Evolutionary conservation across 2,113 vertebrate species (phyloP).

Genomic region (Macrotus californicus): DNA sequence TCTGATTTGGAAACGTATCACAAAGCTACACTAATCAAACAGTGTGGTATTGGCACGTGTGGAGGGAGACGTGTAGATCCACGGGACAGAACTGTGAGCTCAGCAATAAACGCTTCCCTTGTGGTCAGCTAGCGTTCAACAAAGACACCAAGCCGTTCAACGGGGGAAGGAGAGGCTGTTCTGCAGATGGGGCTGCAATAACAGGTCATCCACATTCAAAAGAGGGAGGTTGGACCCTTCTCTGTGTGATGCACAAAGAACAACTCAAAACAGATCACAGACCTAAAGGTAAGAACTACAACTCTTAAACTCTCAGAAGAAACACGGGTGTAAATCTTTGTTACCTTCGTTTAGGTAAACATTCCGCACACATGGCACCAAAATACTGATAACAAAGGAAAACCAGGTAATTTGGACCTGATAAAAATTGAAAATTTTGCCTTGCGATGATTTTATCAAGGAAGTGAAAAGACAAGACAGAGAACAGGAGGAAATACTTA

Average conservation of each 20-base stretch:
- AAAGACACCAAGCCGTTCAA: no score
- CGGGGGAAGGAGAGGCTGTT: background rate
- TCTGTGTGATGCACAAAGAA: background rate
- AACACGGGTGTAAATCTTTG: background rate
- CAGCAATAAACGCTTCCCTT: background rate
- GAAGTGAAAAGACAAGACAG: background rate
- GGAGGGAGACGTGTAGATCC: background rate
- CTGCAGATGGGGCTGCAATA: background rate
- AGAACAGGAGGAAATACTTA: background rate
- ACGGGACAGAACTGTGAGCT: background rate
- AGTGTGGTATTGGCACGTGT: background rate
- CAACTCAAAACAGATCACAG: background rate
- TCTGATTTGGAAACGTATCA: background rate
- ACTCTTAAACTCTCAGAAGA: background rate
- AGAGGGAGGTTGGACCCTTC: background rate
- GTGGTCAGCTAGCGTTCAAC: background rate
- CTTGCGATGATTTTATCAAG: background rate
- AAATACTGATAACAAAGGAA: background rate
- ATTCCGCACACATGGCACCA: background rate
- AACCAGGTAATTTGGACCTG: background rate
- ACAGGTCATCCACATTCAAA: background rate
- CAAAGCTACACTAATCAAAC: background rate
- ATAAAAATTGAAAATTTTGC: background rate
- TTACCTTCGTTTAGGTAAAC: background rate
- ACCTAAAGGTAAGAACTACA: background rate